Evolutionary conservation across 1,140 invertebrate species (phyloP), one percentile per base, ranked within the genome.

Genomic region (Drosophila albomicans): DNA sequence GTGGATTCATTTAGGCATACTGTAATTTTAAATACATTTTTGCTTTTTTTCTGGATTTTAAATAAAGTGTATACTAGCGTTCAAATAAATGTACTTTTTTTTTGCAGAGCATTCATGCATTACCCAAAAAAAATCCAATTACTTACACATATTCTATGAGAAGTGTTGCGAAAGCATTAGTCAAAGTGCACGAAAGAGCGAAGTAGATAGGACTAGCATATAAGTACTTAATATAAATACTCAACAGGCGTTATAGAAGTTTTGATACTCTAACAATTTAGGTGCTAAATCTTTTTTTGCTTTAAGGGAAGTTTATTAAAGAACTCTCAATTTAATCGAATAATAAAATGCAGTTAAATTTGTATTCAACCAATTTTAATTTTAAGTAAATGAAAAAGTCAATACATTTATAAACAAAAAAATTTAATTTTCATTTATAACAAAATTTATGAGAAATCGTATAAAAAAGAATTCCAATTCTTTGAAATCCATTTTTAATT

Each of bases 101-200:
- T 10, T 25, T 25, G 48, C 3, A 1, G 3, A 20, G 48, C 48
- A 2, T 1, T 25, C 2, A 28, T 11, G 20, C 48, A 4, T 1
- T 25, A 25, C 20, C 8, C 8, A 28, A 49, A 49, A 49, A 11
- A 49, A 49, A 5, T 5, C 20, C 48, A 49, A 49, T 49, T 28
- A 49, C 48, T 49, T 49, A 28, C 8, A 11, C 28, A 49, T 49
- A 11, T 49, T 25, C 10, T 49, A 4, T 46, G 13, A 49, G 20
- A 28, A 49, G 48, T 10, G 20, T 16, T 49, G 48, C 8, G 3
- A 49, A 28, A 49, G 20, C 48, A 49, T 49, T 49, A 25, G 48
- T 10, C 3, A 5, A 20, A 20, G 48, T 49, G 20, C 48, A 28
- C 20, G 16, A 13, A 49, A 49, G 8, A 49, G 48, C 16, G n/a